phyloP scores from a whole-genome alignment of 2,113 vertebrate species.

The Elgaria multicarinata region DNA sequence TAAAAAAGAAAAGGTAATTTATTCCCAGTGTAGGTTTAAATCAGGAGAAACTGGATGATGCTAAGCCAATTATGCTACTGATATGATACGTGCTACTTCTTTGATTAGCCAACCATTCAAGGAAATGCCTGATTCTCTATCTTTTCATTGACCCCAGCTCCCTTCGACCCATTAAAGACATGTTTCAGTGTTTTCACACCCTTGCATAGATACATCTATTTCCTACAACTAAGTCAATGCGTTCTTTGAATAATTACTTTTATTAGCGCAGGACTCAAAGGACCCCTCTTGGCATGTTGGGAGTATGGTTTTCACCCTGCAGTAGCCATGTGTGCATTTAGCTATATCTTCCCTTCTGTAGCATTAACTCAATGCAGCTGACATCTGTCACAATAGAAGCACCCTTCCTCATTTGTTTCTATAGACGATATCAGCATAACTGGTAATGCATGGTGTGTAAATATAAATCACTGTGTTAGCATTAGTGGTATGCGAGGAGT shows the following conservation, averaged over 20 bases:
- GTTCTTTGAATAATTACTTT: slow-evolving; percentile 69
- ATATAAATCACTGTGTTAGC: slow-evolving; percentile 85
- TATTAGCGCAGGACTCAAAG: slow-evolving; percentile 70
- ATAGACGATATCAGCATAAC: slow-evolving; percentile 87
- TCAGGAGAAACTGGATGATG: slow-evolving; percentile 31
- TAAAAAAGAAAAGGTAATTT: slow-evolving; percentile 58
- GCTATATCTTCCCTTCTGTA: slow-evolving; percentile 77
- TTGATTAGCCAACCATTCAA: slow-evolving; percentile 52
- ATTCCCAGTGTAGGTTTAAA: slow-evolving; percentile 63
- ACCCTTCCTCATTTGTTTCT: slow-evolving; percentile 84
- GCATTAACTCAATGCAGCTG: slow-evolving; percentile 90
- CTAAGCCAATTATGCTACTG: neutral
- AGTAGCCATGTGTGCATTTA: slow-evolving; percentile 79
- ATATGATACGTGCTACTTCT: slow-evolving; percentile 9
- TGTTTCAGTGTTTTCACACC: slow-evolving; percentile 75
- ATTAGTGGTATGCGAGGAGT: slow-evolving; percentile 94
- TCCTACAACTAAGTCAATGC: slow-evolving; percentile 71
- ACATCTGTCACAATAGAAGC: slow-evolving; percentile 89
- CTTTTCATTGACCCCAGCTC: slow-evolving; percentile 82
- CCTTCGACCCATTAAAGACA: slow-evolving; percentile 73
- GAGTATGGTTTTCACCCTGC: slow-evolving; percentile 70
- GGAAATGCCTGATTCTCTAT: slow-evolving; percentile 87
- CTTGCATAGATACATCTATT: slow-evolving; percentile 75
- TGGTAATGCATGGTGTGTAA: slow-evolving; percentile 94
- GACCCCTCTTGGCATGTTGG: slow-evolving; percentile 80